Conservation (phyloP, 92 coral and sea anemone species). For the Parazoanthus darwini region DNA sequence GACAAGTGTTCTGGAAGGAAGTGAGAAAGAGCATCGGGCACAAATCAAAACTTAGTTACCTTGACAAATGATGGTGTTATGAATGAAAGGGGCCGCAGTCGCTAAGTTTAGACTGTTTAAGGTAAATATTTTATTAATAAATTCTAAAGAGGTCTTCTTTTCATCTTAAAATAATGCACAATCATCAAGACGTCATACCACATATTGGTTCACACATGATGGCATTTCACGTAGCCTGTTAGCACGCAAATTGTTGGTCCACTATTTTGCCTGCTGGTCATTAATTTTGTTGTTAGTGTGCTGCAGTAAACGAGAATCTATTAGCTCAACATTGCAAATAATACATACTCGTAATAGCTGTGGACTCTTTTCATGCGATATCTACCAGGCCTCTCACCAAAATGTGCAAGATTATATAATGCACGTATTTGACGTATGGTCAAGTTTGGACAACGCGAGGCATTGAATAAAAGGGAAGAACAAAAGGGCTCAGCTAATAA, state of each 20-base stretch:
- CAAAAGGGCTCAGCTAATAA: not conserved
- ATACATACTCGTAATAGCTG: not conserved
- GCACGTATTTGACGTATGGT: not conserved
- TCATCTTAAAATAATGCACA: not conserved
- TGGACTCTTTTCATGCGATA: not conserved
- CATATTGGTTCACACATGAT: not conserved
- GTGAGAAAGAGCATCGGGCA: not conserved
- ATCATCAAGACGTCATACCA: not conserved
- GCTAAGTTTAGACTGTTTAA: not conserved
- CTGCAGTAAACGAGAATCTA: not conserved
- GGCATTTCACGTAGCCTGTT: not conserved
- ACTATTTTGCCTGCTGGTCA: not conserved
- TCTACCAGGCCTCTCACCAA: not conserved
- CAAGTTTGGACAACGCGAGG: constrained; percentile 3
- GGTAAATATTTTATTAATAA: not conserved
- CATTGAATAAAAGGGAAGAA: not conserved
- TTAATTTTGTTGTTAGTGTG: not conserved
- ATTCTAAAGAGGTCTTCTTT: not conserved
- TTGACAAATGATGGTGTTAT: not conserved
- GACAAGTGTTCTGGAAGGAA: not conserved
- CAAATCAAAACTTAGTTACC: not conserved
- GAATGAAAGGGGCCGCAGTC: not conserved
- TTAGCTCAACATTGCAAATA: not conserved
- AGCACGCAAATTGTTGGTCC: not conserved
- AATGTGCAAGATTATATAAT: not conserved